phyloP scores from a whole-genome alignment of 1,140 invertebrate species.

The Drosophila murphyi region DNA sequence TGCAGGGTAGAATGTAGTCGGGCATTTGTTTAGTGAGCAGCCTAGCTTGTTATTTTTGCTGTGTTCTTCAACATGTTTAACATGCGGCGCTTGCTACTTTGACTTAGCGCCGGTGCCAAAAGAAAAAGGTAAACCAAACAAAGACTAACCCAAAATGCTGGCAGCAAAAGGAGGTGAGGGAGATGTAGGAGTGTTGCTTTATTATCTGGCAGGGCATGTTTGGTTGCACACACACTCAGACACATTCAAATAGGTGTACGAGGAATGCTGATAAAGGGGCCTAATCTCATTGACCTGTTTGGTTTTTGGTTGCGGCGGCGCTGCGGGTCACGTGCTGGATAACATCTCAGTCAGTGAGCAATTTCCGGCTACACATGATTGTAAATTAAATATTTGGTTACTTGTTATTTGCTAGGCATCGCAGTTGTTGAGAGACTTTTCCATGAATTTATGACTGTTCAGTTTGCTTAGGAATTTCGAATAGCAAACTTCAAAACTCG shows the following conservation, averaged over 20 bases:
- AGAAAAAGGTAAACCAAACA: constrained; percentile 57
- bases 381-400: constrained; percentile 77
- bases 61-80: constrained; percentile 72
- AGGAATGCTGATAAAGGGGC: constrained; percentile 50
- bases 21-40: neutral
- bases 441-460: constrained; percentile 53
- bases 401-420: constrained; percentile 62
- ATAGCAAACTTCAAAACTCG: constrained; percentile 27
- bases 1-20: constrained; percentile 18
- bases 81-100: constrained; percentile 73
- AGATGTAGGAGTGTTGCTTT: constrained; percentile 30
- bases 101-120: constrained; percentile 49
- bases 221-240: constrained; percentile 36
- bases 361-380: constrained; percentile 67
- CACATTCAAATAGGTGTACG: neutral
- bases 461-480: constrained; percentile 30
- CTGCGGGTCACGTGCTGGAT: constrained; percentile 74
- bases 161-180: constrained; percentile 10
- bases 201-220: constrained; percentile 29
- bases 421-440: constrained; percentile 35
- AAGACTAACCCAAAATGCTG: constrained; percentile 51
- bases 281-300: constrained; percentile 69
- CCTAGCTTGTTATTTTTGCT: constrained; percentile 36
- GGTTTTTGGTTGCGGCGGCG: constrained; percentile 33
- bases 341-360: constrained; percentile 77